Evolutionary conservation across 1,140 invertebrate species (phyloP).

Genomic region (Temnothorax nylanderi): DNA sequence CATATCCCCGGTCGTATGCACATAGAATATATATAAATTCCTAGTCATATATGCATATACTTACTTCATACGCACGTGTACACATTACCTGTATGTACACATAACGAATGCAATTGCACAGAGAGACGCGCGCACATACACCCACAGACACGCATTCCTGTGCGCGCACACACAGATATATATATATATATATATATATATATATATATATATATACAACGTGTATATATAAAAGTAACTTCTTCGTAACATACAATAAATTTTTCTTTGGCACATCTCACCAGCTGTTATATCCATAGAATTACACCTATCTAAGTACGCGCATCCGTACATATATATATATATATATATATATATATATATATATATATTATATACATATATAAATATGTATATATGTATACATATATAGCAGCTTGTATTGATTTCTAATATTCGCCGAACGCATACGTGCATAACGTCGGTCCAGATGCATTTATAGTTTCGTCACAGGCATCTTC

Average conservation of each 20-base stretch:
- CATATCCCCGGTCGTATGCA: slow-evolving; percentile 6
- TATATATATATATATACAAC: slow-evolving; percentile 58
- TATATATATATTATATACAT: not conserved
- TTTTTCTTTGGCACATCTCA: slow-evolving; percentile 80
- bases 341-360: not conserved
- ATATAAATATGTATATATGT: slow-evolving; percentile 44
- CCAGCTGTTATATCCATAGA: slow-evolving; percentile 67
- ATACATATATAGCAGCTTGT: slow-evolving; percentile 59
- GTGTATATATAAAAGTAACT: slow-evolving; percentile 75
- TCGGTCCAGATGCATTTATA: slow-evolving; percentile 12
- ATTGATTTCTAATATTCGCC: slow-evolving; percentile 67
- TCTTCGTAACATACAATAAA: slow-evolving; percentile 76
- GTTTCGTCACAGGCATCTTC: not conserved
- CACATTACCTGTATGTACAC: slow-evolving; percentile 4
- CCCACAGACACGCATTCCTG: slow-evolving; percentile 52
- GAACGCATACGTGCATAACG: slow-evolving; percentile 33
- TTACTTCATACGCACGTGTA: slow-evolving; percentile 27
- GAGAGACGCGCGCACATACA: slow-evolving; percentile 34
- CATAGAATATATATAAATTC: slow-evolving; percentile 16
- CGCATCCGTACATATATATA: slow-evolving; percentile 45
- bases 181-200: slow-evolving; percentile 53
- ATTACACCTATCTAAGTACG: slow-evolving; percentile 61
- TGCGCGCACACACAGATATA: slow-evolving; percentile 30
- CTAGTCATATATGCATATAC: slow-evolving; percentile 19
- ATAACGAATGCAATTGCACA: slow-evolving; percentile 20